Evolutionary conservation across 2,888 invertebrate genomes (phyloP), one percentile per base, ranked within the genome.

Genomic region (Heteropelma amictum): DNA sequence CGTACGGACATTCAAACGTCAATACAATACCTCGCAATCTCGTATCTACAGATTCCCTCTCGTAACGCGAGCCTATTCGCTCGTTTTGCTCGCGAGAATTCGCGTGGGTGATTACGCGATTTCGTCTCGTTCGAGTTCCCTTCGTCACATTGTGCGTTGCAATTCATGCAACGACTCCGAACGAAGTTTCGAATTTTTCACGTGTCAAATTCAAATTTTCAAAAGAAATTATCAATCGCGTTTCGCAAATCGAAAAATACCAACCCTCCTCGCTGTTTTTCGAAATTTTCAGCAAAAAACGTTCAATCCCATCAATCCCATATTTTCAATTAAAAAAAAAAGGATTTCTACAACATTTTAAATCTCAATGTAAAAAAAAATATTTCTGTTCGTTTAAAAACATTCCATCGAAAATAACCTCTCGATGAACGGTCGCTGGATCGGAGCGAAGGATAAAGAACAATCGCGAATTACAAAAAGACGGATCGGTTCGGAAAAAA

Each of bases 51-150:
- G 67, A 67, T 56, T 56, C 54, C n/a, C n/a, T n/a, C n/a, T 68
- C 73, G 77, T 74, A 77, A 75, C 73, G 61, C 77, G 73, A 81
- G 76, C 80, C 80, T n/a, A 82, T 81, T 72, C 81, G 82, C 80
- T 80, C 79, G 80, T 81, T 79, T 81, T 79, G 80, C 82, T 70
- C 77, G 80, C 77, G 80, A 82, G 81, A 80, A 84, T 85, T 84
- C 79, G 83, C 84, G 85, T 86, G 82, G 85, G 85, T 82, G 83
- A 72, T 78, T 35, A 21, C 69, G 68, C 61, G 49, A 53, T 60
- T 74, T 63, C 63, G 76, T 73, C 69, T 69, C 75, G 75, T 63
- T 67, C 71, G 70, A 75, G 63, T 68, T 56, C 30, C 63, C 56
- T 33, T 40, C 26, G 60, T n/a, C 49, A 30, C 14, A 12, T 3